These are phyloP conservation scores for Drosophila merina DNA, from an alignment of 2,888 invertebrate genomes.

Conservation along the genomic window DNA sequence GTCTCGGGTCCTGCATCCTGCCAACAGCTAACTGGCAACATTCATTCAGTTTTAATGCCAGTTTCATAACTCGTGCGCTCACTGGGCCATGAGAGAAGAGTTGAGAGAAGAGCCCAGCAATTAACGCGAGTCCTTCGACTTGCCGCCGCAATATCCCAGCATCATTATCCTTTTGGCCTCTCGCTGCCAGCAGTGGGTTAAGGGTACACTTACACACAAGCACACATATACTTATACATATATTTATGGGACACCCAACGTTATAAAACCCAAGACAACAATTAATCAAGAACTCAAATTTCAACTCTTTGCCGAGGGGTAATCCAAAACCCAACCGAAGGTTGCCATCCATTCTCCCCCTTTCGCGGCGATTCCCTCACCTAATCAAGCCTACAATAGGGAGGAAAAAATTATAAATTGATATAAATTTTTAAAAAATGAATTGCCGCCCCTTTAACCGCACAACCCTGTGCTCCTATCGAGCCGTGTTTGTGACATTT, in stretches of 20 bases:
- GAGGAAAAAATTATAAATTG: slow-evolving; percentile 71
- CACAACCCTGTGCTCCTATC: slow-evolving; percentile 14
- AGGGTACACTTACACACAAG: slow-evolving; percentile 33
- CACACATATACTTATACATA: slow-evolving; percentile 12
- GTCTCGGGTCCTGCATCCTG: slow-evolving; percentile 37
- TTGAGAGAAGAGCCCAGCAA: slow-evolving; percentile 61
- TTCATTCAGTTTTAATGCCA: slow-evolving; percentile 75
- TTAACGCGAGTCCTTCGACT: slow-evolving; percentile 62
- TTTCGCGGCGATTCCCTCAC: slow-evolving; percentile 48
- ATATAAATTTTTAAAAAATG: slow-evolving; percentile 75
- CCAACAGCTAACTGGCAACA: slow-evolving; percentile 42
- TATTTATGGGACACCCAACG: slow-evolving; percentile 54
- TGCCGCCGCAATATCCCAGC: slow-evolving; percentile 39
- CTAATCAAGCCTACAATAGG: slow-evolving; percentile 71
- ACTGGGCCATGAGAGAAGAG: slow-evolving; percentile 55
- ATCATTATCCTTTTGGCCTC: slow-evolving; percentile 43
- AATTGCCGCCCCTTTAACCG: slow-evolving; percentile 55
- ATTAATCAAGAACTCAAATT: slow-evolving; percentile 66
- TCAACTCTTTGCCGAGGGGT: slow-evolving; percentile 62
- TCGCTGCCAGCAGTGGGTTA: slow-evolving; percentile 38
- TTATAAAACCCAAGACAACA: slow-evolving; percentile 55
- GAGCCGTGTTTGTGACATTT: slow-evolving; percentile 70
- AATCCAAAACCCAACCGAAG: slow-evolving; percentile 36
- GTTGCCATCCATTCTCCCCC: background rate
- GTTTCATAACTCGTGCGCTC: slow-evolving; percentile 77